phyloP scores from a whole-genome alignment of 2,888 invertebrate genomes.

The Phyllotreta striolata region DNA sequence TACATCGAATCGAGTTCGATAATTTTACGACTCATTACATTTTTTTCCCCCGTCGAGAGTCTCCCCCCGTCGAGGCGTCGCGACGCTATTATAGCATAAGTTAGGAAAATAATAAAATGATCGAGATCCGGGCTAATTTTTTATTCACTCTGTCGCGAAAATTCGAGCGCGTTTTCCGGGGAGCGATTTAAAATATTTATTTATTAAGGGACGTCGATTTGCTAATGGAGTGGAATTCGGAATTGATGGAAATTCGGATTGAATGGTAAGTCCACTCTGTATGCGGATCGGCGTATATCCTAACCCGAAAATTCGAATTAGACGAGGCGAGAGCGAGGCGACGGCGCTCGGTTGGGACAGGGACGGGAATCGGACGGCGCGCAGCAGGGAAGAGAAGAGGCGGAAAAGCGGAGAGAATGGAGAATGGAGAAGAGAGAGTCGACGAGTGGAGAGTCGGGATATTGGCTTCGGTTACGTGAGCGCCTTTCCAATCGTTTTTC shows the following conservation, averaged over 20 bases:
- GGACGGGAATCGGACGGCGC: slow-evolving; percentile 1
- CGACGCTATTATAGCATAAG: too few relatives aligned
- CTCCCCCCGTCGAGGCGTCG: too few relatives aligned
- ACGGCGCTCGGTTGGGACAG: not conserved
- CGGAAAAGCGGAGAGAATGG: slow-evolving; percentile 32
- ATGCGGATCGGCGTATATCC: slow-evolving; percentile 29
- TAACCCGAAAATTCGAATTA: slow-evolving; percentile 13
- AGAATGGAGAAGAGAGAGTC: slow-evolving; percentile 27
- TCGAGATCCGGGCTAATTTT: too few relatives aligned
- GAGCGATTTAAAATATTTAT: too few relatives aligned
- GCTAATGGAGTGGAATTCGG: too few relatives aligned
- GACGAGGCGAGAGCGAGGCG: slow-evolving; percentile 9
- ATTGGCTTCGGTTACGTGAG: slow-evolving; percentile 55
- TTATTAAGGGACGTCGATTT: too few relatives aligned
- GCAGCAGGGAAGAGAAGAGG: slow-evolving; percentile 20
- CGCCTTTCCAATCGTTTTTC: slow-evolving; percentile 58
- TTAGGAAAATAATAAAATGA: too few relatives aligned
- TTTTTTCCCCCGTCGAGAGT: slow-evolving; percentile 15
- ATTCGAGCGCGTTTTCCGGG: too few relatives aligned
- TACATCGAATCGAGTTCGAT: slow-evolving; percentile 56
- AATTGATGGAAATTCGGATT: slow-evolving; percentile 8
- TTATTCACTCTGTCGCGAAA: too few relatives aligned
- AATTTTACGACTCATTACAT: slow-evolving; percentile 62
- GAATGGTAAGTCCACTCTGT: slow-evolving; percentile 30
- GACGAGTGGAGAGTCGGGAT: slow-evolving; percentile 37